Percentiles rank a stretch among this genome's conserved stretches.
phyloP scores from a whole-genome alignment of 2,888 invertebrate species.

The Gasteruption jaculator region DNA sequence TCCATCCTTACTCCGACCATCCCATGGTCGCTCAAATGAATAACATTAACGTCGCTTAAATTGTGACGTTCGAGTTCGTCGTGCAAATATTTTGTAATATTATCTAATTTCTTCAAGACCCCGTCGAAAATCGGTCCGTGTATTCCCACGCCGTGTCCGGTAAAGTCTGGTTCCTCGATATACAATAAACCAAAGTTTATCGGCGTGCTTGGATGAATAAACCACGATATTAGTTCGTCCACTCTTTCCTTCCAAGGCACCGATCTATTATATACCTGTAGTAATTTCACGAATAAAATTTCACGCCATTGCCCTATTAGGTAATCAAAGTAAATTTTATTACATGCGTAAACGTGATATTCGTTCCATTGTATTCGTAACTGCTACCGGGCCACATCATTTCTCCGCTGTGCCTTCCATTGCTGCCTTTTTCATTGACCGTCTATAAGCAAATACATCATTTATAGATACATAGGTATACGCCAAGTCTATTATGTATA shows the following conservation, averaged over 20 bases:
- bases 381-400: conserved; percentile 70
- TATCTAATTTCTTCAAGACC: conserved; percentile 53
- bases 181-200: conserved; percentile 68
- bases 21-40: conserved; percentile 72
- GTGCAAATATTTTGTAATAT: conserved; percentile 58
- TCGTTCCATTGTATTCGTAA: conserved; percentile 54
- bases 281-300: conserved; percentile 17
- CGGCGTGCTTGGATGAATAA: conserved; percentile 56
- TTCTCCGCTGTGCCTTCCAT: conserved; percentile 58
- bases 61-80: conserved; percentile 53
- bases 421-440: conserved; percentile 56
- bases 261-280: conserved; percentile 38
- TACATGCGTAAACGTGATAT: conserved; percentile 50
- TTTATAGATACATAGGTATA: no score
- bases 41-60: conserved; percentile 60
- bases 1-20: conserved; percentile 58
- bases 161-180: conserved; percentile 66
- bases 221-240: conserved; percentile 59
- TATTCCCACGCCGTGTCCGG: conserved; percentile 61
- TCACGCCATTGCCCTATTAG: no score
- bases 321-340: conserved; percentile 8
- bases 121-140: conserved; percentile 49
- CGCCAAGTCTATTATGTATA: no score
- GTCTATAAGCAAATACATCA: conserved; percentile 55
- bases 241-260: conserved; percentile 56